Evolutionary conservation across 2,888 invertebrate genomes (phyloP), one percentile per base, ranked within the genome.

Genomic region (Lobophora halterata): DNA sequence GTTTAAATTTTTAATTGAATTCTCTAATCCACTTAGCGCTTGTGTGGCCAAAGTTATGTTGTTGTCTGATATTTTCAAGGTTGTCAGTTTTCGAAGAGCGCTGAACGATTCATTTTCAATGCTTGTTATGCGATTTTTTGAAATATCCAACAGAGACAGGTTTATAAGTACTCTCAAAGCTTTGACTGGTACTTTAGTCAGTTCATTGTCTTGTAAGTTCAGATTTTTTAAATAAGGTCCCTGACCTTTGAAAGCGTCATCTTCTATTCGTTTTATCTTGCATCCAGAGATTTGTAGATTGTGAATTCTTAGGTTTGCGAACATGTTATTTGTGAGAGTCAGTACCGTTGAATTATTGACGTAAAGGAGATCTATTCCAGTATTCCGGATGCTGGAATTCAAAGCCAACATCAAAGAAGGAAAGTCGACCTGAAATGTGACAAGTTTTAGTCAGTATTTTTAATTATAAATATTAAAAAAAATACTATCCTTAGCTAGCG

Each of bases 271-370:
- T 60, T 87, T 91, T 44, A 96, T 93, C 68, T 90, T 92, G 71
- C 96, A 96, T 41, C 93, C 93, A 23, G 95, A 96, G 59, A 96
- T 89, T 80, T 96, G 96, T 31, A 96, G 89, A 75, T 95, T 96
- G 64, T 93, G 92, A 63, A 95, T 90, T 64, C 89, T 91, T 32
- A 96, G 81, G 61, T 92, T 91, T 13, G 81, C 73, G 59, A 96
- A 92, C 48, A 93, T 90, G 46, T 91, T 90, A 60, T 93, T 91
- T 27, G 89, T 88, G 30, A 96, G 80, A 32, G 87, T 82, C 14
- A 89, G 89, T 30, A 97, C 90, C 16, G 94, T 93, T 31, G 96
- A 95, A 81, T 97, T 97, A 81, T 96, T 96, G 45, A 97, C 90
- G 74, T 97, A 96, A 19, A 97, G 90, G 49, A 97, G 89, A 76